Base-by-base conservation (phyloP, 2,113 vertebrate species). In the human (Homo sapiens) region DNA sequence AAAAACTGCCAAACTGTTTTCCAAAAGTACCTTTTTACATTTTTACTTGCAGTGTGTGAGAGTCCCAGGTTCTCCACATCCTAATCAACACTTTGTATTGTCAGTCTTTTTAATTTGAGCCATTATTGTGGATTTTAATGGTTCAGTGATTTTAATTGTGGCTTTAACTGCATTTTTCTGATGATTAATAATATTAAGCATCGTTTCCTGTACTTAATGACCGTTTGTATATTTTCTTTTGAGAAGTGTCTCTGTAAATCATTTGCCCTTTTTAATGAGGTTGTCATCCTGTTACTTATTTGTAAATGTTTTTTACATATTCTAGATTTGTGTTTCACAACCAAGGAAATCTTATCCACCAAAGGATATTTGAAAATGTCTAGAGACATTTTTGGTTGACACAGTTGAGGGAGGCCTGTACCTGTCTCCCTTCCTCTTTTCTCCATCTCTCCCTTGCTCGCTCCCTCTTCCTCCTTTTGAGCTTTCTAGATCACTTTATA, bases 381-480 rank as follows among this genome's bases (percentile, higher is more conserved):
- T 75, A 45, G 81, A 80, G 50, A 78, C 32, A 9, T 61, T 83
- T 89, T 73, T 64, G 89, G 40, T 79, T 85, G 87, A 20, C 50
- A 40, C 17, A 22, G 2, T 20, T 78, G 40, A 81, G 75, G 52
- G 22, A 87, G 7, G 4, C 20, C 79, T 40, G 79, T 55, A 23
- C 35, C 12, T 14, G 6, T 6, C 45, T 14, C 6, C 35, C 22
- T 18, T 43, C 16, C 55, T 17, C 38, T 13, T 48, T 8, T 30
- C 6, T 57, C 11, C 8, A 0, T 61, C 52, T 45, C 0, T 18
- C 52, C 3, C 2, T 12, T 43, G 6, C 45, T 68, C 8, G 22
- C 35, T 78, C 61, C 16, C 8, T 30, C 50, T 40, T 57, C 12
- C 38, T 45, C 8, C 48, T 85, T 84, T 61, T 52, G 43, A 93